Evolutionary conservation across 2,888 invertebrate genomes (phyloP).

Genomic region (Clistopyga incitator): DNA sequence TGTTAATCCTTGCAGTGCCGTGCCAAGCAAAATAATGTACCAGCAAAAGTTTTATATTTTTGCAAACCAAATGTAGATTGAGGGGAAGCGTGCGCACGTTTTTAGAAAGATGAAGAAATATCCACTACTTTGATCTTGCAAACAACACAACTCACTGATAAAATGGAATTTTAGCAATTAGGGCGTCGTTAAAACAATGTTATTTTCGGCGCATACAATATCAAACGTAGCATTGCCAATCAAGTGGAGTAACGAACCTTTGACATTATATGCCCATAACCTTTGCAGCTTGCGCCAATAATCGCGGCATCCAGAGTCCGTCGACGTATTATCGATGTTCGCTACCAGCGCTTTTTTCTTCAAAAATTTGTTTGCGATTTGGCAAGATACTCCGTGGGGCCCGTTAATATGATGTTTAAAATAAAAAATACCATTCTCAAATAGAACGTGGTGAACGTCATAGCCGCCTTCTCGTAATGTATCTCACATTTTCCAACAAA

Average conservation of each 20-base stretch:
- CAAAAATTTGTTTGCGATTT: conserved; percentile 12
- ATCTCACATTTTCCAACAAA: conserved; percentile 63
- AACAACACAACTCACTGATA: not conserved
- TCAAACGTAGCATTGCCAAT: not conserved
- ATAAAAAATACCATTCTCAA: conserved; percentile 54
- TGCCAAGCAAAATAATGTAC: conserved; percentile 4
- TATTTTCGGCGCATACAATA: conserved; percentile 1
- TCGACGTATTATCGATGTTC: conserved; percentile 22
- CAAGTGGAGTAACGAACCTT: conserved; percentile 5
- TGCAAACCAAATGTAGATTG: conserved; percentile 5
- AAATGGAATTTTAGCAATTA: not conserved
- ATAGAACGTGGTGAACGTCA: conserved; percentile 67
- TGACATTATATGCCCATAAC: not conserved
- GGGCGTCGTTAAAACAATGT: not conserved
- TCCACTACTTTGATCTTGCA: not conserved
- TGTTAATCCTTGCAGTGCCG: not conserved
- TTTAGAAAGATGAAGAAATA: not conserved
- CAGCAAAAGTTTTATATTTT: not conserved
- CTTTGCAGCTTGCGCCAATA: conserved; percentile 41
- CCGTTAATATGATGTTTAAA: conserved; percentile 43
- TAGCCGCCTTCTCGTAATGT: conserved; percentile 57
- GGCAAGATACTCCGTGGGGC: conserved; percentile 14
- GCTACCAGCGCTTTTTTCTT: conserved; percentile 5
- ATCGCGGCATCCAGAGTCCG: conserved; percentile 28
- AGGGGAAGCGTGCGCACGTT: not conserved